phyloP scores from a whole-genome alignment of 53 echinoderm and acorn worm species.

The Echinarachnius parma region DNA sequence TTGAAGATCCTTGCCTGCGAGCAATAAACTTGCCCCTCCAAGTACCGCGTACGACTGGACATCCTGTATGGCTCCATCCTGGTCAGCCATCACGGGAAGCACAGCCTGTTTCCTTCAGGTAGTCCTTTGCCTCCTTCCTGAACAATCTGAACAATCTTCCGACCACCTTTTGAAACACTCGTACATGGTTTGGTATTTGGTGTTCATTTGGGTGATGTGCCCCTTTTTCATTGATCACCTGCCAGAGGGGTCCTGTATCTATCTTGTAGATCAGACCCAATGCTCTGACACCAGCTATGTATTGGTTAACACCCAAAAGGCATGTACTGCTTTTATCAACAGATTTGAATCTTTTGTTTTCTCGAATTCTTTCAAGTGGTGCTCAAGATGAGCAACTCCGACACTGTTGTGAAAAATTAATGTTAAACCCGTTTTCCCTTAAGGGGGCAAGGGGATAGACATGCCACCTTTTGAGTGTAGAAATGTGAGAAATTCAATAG shows the following conservation, averaged over 20 bases:
- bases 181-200: too few species aligned
- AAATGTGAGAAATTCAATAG: slow-evolving; percentile 52
- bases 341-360: slow-evolving; percentile 38
- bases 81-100: too few species aligned
- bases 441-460: slow-evolving; percentile 52
- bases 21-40: too few species aligned
- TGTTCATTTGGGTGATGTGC: slow-evolving; percentile 55
- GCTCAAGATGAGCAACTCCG: slow-evolving; percentile 42
- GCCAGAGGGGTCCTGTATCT: slow-evolving; percentile 64
- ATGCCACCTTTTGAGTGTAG: slow-evolving; percentile 13
- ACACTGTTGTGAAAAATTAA: too few species aligned
- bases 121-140: too few species aligned
- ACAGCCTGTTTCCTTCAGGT: too few species aligned
- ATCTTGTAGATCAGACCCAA: slow-evolving; percentile 63
- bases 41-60: too few species aligned
- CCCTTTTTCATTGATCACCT: slow-evolving; percentile 39
- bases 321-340: slow-evolving; percentile 45
- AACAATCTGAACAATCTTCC: too few species aligned
- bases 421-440: slow-evolving; percentile 65
- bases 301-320: slow-evolving; percentile 48
- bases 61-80: too few species aligned
- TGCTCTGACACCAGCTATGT: slow-evolving; percentile 46
- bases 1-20: too few species aligned
- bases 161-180: not conserved
- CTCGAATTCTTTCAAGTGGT: slow-evolving; percentile 44